Evolutionary conservation across 1,140 invertebrate species (phyloP).

Genomic region (Drosophila subobscura): DNA sequence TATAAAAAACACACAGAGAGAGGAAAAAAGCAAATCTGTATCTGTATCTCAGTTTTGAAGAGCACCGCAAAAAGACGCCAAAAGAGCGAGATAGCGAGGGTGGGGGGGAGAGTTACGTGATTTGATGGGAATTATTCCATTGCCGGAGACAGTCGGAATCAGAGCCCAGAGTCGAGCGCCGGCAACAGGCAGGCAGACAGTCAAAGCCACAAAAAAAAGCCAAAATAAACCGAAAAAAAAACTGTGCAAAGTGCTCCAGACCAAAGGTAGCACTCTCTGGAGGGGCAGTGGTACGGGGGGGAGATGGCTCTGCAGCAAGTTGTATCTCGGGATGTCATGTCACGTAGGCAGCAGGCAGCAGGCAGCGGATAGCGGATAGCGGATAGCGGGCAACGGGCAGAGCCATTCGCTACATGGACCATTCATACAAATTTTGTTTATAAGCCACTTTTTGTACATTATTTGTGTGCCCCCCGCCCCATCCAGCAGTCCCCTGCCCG

Average conservation of each 20-base stretch:
- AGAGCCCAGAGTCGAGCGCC: background rate
- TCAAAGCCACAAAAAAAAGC: conserved; percentile 56
- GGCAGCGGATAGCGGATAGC: no score
- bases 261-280: conserved; percentile 25
- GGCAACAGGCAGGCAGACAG: conserved; percentile 56
- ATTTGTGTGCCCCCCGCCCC: conserved; percentile 76
- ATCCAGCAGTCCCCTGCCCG: background rate
- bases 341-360: conserved; percentile 56
- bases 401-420: conserved; percentile 65
- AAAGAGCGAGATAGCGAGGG: conserved; percentile 1
- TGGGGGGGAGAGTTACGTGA: conserved; percentile 56
- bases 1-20: conserved; percentile 38
- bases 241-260: conserved; percentile 50
- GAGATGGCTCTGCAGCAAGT: conserved; percentile 60
- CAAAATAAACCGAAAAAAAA: background rate
- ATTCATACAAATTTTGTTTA: conserved; percentile 82
- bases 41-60: conserved; percentile 67
- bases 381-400: conserved; percentile 8
- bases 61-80: conserved; percentile 53
- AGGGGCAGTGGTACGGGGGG: background rate
- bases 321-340: conserved; percentile 77
- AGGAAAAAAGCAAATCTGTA: conserved; percentile 58
- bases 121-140: conserved; percentile 75
- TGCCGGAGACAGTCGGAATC: conserved; percentile 32
- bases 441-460: conserved; percentile 80